Evolutionary conservation across 1,140 invertebrate species (phyloP), one percentile per base, ranked within the genome.

Genomic region (Polypedilum vanderplanki): DNA sequence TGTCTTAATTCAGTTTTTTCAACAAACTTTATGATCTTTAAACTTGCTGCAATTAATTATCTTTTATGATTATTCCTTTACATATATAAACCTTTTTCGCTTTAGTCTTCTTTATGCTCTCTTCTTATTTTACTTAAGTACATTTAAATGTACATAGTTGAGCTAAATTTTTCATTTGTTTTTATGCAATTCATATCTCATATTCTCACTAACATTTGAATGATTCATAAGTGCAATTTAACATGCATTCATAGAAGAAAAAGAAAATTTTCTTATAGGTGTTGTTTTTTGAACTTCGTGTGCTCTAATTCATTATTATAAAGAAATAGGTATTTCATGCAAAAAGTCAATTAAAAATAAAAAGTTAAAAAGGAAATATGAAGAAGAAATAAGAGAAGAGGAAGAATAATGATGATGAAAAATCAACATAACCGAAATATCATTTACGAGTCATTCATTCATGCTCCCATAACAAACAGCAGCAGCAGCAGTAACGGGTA

Each of bases 1-100:
- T 57, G 46, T 57, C 46, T 57, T 57, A 57, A 57, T 57, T 57
- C 46, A 57, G 46, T 57, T 57, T 57, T 57, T 57, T 57, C 8
- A 57, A n/a, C 46, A 57, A 57, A 57, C 12, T 57, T 57, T 57
- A 57, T 57, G 46, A 57, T 57, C 46, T 57, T 57, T 57, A 57
- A 57, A 57, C 46, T 57, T 57, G 46, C 46, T n/a, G 46, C 46
- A 15, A 57, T 57, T 57, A 57, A 57, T 57, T 57, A 57, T 57
- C 24, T 57, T 57, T 57, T 57, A 57, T 57, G 46, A 57, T 57
- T 33, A 57, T 57, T 57, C 12, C 46, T 57, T 57, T 46, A 9
- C 15, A n/a, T 57, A n/a, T 33, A 33, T 33, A 33, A n/a, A n/a
- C 46, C 1, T 57, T 57, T 15, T 57, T n/a, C 24, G 5, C 24